A percentile compares a stretch with the other conserved stretches of the same genome.
phyloP scores from a whole-genome alignment of 2,797 vertebrate genomes.

The Tarsius wallacei region DNA sequence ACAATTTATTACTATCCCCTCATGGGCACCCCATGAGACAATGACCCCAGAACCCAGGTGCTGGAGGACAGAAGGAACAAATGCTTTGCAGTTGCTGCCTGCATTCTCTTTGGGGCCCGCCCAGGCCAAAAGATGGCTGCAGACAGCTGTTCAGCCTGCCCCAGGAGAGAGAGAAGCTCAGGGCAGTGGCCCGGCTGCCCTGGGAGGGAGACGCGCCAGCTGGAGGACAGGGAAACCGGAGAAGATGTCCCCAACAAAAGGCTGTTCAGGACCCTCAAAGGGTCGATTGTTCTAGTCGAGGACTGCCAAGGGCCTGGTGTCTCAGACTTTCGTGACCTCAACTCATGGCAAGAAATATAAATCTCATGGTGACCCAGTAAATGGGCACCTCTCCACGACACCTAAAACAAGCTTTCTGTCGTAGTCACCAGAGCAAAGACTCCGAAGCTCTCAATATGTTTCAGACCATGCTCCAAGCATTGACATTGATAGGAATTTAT shows the following conservation, averaged over 20 bases:
- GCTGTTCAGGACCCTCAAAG: constrained; percentile 73
- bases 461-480: not conserved
- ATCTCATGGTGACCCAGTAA: not conserved
- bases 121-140: not conserved
- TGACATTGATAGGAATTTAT: not conserved
- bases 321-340: constrained; percentile 61
- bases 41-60: not conserved
- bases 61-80: not conserved
- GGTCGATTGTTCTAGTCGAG: constrained; percentile 51
- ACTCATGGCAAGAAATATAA: not conserved
- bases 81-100: not conserved
- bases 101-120: not conserved
- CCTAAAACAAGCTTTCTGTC: not conserved
- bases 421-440: fast-evolving
- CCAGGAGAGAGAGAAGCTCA: not conserved
- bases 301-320: constrained; percentile 25
- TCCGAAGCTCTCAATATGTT: not conserved
- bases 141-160: not conserved
- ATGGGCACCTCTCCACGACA: not conserved
- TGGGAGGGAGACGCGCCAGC: not conserved
- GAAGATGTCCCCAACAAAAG: constrained; percentile 65
- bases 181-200: not conserved
- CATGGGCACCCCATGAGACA: not conserved
- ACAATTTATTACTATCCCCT: not conserved
- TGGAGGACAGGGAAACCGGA: constrained; percentile 51